These are phyloP conservation scores for Heliconius cydno DNA, from an alignment of 2,888 invertebrate species.

Conservation along the genomic window DNA sequence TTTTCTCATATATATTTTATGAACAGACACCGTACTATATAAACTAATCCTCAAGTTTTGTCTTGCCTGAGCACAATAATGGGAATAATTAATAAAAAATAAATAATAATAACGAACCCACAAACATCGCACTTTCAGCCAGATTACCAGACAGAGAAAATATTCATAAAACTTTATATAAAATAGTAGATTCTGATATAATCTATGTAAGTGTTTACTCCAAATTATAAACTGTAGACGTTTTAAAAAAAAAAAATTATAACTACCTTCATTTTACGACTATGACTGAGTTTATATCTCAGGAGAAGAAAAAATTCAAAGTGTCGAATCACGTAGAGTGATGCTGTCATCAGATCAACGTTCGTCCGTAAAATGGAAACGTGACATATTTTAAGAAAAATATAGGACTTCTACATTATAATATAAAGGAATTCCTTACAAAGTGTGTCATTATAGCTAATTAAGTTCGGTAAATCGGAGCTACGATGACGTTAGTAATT, in stretches of 20 bases:
- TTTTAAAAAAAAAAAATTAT: conserved; percentile 17
- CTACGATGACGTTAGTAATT: no score
- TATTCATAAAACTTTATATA: no score
- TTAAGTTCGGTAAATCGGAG: background rate
- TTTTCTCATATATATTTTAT: no score
- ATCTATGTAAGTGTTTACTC: no score
- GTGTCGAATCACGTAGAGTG: conserved; percentile 45
- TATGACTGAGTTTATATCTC: background rate
- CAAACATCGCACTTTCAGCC: no score
- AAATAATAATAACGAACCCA: no score
- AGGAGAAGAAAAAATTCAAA: conserved; percentile 23
- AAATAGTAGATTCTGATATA: no score
- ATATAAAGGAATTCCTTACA: background rate
- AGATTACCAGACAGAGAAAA: no score
- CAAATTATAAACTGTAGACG: conserved; percentile 6
- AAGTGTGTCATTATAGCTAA: background rate
- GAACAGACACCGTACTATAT: no score
- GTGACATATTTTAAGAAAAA: conserved; percentile 33
- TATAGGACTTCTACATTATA: conserved; percentile 6
- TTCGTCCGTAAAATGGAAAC: conserved; percentile 32
- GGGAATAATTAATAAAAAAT: no score
- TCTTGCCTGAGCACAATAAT: no score
- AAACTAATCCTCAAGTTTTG: no score
- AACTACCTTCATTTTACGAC: conserved; percentile 13
- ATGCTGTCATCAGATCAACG: conserved; percentile 47